Conservation (phyloP, 2,113 vertebrate species). For the Myodes glareolus region DNA sequence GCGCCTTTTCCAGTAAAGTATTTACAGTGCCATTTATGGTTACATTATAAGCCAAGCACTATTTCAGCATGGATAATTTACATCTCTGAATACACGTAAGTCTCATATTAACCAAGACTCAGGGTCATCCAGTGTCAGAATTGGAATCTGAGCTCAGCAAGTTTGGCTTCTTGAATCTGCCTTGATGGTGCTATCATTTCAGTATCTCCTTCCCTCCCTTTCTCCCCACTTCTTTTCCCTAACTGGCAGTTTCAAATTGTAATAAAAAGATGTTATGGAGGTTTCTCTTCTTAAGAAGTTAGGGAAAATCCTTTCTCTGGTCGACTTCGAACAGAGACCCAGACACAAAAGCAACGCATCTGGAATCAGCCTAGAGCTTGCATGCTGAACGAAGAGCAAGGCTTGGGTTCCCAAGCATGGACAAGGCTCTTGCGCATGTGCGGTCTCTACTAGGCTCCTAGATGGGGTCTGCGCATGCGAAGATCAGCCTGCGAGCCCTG, state of each 20-base stretch:
- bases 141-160: not conserved
- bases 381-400: not conserved
- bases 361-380: not conserved
- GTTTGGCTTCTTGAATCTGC: not conserved
- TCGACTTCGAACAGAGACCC: not conserved
- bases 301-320: not conserved
- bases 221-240: not conserved
- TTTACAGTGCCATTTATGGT: not conserved
- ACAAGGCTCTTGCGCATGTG: not conserved
- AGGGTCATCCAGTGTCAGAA: not conserved
- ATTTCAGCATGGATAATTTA: not conserved
- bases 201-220: not conserved
- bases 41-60: not conserved
- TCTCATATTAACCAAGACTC: not conserved
- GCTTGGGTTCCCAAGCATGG: not conserved
- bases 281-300: not conserved
- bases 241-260: not conserved
- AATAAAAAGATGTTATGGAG: not conserved
- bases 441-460: accelerated
- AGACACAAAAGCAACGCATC: not conserved
- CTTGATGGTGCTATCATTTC: conserved; percentile 2
- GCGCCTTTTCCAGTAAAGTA: not conserved
- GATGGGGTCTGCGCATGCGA: accelerated
- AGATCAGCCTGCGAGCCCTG: accelerated
- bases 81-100: not conserved